These are phyloP conservation scores for Semibalanus balanoides DNA, from an alignment of 1,140 invertebrate genomes.

Conservation along the genomic window DNA sequence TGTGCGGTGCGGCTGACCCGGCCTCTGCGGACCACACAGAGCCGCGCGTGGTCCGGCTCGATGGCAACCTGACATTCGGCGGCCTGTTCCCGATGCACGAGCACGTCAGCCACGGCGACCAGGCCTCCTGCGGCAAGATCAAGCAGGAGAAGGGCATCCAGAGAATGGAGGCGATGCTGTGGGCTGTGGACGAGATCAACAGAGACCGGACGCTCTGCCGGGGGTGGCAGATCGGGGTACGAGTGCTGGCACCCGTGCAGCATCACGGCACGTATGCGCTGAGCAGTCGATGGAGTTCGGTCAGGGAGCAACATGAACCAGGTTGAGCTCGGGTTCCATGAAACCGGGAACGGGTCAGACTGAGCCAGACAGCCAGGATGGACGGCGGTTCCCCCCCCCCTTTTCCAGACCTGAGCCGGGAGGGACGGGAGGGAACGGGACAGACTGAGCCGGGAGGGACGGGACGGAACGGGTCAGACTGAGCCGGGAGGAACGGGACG, in stretches of 20 bases:
- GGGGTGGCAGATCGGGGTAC: constrained; percentile 48
- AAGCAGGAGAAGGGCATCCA: constrained; percentile 63
- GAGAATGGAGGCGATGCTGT: constrained; percentile 69
- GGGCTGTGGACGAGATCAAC: constrained; percentile 61
- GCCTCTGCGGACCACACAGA: constrained; percentile 19
- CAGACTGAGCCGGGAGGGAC: too few species aligned
- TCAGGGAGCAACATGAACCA: constrained; percentile 42
- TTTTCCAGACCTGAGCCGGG: too few species aligned
- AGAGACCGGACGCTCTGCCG: constrained; percentile 42
- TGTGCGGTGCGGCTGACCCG: background rate
- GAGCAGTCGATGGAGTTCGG: constrained; percentile 67
- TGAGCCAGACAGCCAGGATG: too few species aligned
- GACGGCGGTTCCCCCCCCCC: too few species aligned
- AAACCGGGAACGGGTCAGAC: too few species aligned
- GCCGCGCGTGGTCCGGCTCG: constrained; percentile 30
- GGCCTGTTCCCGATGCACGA: constrained; percentile 53
- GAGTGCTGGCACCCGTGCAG: constrained; percentile 67
- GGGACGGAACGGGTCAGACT: too few species aligned
- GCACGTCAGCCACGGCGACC: constrained; percentile 26
- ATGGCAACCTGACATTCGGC: constrained; percentile 55
- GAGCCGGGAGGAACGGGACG: too few species aligned
- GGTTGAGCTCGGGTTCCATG: too few species aligned
- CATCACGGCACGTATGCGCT: constrained; percentile 62
- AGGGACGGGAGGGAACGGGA: too few species aligned
- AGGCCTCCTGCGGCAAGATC: constrained; percentile 46